Evolutionary conservation across 2,888 invertebrate genomes (phyloP).

Genomic region (Uropetala carovei): DNA sequence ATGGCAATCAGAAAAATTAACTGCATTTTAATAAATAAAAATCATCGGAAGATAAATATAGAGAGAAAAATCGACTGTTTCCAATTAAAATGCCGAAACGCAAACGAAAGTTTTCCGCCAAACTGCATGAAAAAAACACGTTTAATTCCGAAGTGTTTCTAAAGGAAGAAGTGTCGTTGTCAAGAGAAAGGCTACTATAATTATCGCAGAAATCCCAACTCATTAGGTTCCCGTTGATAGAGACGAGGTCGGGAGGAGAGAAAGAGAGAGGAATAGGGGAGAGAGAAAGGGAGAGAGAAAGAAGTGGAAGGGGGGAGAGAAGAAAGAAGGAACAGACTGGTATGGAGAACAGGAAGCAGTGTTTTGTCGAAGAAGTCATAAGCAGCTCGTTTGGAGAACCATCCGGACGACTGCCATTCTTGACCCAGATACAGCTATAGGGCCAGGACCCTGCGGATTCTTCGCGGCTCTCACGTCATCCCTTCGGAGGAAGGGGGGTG

Average conservation of each 20-base stretch:
- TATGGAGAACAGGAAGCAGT: not conserved
- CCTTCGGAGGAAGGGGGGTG: constrained; percentile 69
- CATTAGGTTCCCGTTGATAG: not conserved
- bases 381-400: constrained; percentile 70
- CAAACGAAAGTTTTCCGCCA: not conserved
- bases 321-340: no score
- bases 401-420: constrained; percentile 68
- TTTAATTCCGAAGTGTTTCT: not conserved
- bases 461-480: constrained; percentile 59
- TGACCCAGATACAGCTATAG: constrained; percentile 66
- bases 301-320: no score
- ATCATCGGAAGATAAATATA: not conserved
- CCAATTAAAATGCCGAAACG: not conserved
- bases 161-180: not conserved
- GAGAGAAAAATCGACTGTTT: not conserved
- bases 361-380: constrained; percentile 37
- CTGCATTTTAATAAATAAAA: no score
- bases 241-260: no score
- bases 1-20: no score
- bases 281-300: no score
- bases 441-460: constrained; percentile 34
- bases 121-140: not conserved
- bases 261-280: no score
- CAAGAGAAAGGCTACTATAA: not conserved
- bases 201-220: constrained; percentile 3